Base-by-base conservation (phyloP, 2,888 invertebrate species). In the Nycteola revayana region DNA sequence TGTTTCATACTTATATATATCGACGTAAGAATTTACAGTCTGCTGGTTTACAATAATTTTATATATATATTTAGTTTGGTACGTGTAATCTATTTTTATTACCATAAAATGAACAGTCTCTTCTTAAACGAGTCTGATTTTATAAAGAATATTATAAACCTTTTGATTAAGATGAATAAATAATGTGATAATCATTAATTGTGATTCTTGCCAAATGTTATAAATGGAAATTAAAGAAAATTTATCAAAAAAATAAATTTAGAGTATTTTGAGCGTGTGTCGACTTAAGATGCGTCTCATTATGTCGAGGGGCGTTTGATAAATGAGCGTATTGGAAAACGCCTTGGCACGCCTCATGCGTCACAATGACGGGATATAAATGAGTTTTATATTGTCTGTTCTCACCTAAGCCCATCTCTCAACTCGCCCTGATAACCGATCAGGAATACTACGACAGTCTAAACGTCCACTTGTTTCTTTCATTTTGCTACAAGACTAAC, bases 361-460 rank as follows among this genome's bases (percentile, higher is more conserved):
- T 81, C 83, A 77, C 67, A 60, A 66, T 80, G 85, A 82, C 82
- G 73, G 78, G 75, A 76, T 80, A 85, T 86, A 86, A 86, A 87
- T 86, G 82, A 79, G 76, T 77, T 84, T 83, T 82, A 83, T 81
- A 84, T 81, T 76, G 80, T 85, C 82, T 80, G 79, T 82, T 78
- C 75, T 66, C 82, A 83, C 85, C 81, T 83, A 75, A 78, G 75
- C 76, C 75, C 75, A 75, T 79, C 77, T 76, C 70, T 75, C 76
- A 70, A 55, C 67, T 67, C 58, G 58, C 47, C 65, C 63, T 67
- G 73, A 78, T 80, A 75, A 73, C 75, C 70, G 75, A 78, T 75
- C 77, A 75, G 71, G 70, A 78, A 75, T 67, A 66, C 44, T 49
- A 61, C 62, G 62, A 62, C 51, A 57, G 57, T 67, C 68, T 72